Evolutionary conservation across 2,888 invertebrate genomes (phyloP).

Genomic region (Metacarcinus magister): DNA sequence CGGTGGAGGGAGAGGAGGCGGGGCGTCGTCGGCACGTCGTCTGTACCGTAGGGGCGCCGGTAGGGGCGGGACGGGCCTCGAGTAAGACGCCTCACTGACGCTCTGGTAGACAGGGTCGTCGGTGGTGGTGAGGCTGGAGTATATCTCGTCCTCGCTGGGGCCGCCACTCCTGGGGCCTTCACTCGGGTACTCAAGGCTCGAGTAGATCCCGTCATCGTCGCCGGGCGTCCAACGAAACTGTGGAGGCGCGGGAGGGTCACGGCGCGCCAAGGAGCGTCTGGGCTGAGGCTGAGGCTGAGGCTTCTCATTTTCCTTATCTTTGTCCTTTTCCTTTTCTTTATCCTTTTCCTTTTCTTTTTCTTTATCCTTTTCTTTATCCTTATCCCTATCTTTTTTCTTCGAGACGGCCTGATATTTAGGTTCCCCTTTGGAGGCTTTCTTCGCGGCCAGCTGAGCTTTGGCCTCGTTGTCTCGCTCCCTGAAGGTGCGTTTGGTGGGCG

Average conservation of each 20-base stretch:
- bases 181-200: constrained; percentile 78
- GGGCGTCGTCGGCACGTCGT: constrained; percentile 78
- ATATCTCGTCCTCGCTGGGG: constrained; percentile 79
- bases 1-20: constrained; percentile 82
- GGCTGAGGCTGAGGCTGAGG: constrained; percentile 67
- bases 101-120: constrained; percentile 81
- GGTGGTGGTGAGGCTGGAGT: constrained; percentile 79
- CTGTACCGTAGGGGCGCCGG: constrained; percentile 81
- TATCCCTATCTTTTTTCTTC: constrained; percentile 64
- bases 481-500: constrained; percentile 76
- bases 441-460: constrained; percentile 69
- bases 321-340: constrained; percentile 42
- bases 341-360: constrained; percentile 71
- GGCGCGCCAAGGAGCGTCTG: constrained; percentile 61
- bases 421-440: constrained; percentile 69
- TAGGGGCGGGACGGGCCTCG: constrained; percentile 81
- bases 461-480: constrained; percentile 67
- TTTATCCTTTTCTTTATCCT: constrained; percentile 59
- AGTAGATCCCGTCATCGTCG: constrained; percentile 81
- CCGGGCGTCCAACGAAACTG: constrained; percentile 78
- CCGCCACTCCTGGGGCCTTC: constrained; percentile 69
- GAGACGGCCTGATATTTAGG: constrained; percentile 74
- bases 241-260: constrained; percentile 61
- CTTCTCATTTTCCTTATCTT: constrained; percentile 59
- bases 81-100: constrained; percentile 79